phyloP scores from a whole-genome alignment of 2,113 vertebrate genomes.

The Pyxicephalus adspersus region DNA sequence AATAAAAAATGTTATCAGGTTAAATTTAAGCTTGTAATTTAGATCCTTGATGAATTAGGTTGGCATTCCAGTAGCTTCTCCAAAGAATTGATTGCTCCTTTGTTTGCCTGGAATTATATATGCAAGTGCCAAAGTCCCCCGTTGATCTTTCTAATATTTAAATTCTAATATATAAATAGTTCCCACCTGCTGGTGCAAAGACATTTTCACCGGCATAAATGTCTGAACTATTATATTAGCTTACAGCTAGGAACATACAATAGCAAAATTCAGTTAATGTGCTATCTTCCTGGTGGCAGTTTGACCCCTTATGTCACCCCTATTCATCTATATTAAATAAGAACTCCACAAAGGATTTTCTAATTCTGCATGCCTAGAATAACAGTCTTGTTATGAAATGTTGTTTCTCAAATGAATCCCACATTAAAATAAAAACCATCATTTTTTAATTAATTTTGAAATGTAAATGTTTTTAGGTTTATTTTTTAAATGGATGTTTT shows the following conservation, averaged over 20 bases:
- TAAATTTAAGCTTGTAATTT: conserved; percentile 34
- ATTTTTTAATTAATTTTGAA: no score
- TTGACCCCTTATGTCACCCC: background rate
- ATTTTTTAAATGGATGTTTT: no score
- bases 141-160: conserved; percentile 63
- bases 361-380: no score
- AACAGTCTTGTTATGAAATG: no score
- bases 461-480: no score
- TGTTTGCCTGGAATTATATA: conserved; percentile 47
- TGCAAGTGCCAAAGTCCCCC: conserved; percentile 48
- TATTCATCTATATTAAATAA: background rate
- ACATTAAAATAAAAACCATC: no score
- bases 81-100: conserved; percentile 52
- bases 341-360: no score
- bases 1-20: conserved; percentile 35
- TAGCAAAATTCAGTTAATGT: background rate
- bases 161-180: conserved; percentile 60
- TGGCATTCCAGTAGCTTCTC: conserved; percentile 36
- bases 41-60: conserved; percentile 37
- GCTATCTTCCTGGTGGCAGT: background rate
- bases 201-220: conserved; percentile 14
- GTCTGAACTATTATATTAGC: conserved; percentile 27
- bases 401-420: no score
- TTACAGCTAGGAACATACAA: conserved; percentile 14
- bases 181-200: conserved; percentile 55